Conservation (phyloP, 1,140 invertebrate genomes). For the Lasaia peninsularis region DNA sequence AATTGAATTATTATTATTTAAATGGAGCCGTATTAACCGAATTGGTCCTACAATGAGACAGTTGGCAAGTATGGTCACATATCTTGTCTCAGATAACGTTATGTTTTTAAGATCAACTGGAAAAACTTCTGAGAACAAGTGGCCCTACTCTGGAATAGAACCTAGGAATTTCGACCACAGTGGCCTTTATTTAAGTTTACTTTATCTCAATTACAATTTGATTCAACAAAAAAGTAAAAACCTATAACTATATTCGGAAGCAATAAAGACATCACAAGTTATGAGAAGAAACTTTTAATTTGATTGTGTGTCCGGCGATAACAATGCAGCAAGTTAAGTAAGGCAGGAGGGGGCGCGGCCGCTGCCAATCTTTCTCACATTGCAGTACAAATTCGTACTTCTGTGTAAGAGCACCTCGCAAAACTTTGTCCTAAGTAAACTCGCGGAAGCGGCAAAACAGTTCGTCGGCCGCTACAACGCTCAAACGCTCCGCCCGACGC, state of each 20-base stretch:
- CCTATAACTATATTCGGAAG: constrained; percentile 19
- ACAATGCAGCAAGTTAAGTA: constrained; percentile 68
- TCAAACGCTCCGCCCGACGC: constrained; percentile 35
- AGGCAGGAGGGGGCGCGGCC: constrained; percentile 43
- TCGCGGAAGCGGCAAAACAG: constrained; percentile 42
- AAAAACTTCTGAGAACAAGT: too few relatives aligned
- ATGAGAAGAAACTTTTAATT: constrained; percentile 68
- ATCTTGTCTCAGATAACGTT: too few relatives aligned
- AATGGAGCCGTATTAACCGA: too few relatives aligned
- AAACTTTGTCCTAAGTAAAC: constrained; percentile 76
- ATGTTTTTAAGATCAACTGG: too few relatives aligned
- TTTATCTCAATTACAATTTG: too few relatives aligned
- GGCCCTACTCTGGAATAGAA: too few relatives aligned
- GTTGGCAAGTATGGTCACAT: too few relatives aligned
- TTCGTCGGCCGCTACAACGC: constrained; percentile 29
- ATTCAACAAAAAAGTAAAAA: too few relatives aligned
- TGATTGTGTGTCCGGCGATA: constrained; percentile 59
- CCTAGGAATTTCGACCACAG: too few relatives aligned
- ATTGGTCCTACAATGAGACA: too few relatives aligned
- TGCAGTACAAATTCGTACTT: constrained; percentile 72
- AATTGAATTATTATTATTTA: too few relatives aligned
- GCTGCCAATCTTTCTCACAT: constrained; percentile 65
- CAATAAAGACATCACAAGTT: constrained; percentile 47
- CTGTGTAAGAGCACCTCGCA: constrained; percentile 73
- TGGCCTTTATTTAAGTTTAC: too few relatives aligned